phyloP scores from a whole-genome alignment of 2,888 invertebrate species.

The Sinodicranocentrus sp. region DNA sequence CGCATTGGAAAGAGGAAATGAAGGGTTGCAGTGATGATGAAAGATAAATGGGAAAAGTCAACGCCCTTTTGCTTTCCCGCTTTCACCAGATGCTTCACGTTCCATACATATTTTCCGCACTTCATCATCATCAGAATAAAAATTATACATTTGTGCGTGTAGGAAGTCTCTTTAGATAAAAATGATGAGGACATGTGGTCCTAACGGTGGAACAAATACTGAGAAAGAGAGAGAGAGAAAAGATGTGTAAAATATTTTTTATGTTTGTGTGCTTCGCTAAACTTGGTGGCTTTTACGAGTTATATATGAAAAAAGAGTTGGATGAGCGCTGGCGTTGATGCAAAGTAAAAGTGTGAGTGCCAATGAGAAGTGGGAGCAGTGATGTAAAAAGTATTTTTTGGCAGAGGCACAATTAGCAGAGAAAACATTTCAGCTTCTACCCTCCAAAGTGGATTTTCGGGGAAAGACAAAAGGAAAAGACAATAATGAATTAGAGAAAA shows the following conservation, averaged over 20 bases:
- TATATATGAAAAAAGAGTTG: too few relatives aligned
- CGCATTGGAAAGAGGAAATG: slow-evolving; percentile 38
- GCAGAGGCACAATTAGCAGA: slow-evolving; percentile 42
- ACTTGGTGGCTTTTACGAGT: too few relatives aligned
- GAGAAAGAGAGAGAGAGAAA: background rate
- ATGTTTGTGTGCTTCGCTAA: background rate
- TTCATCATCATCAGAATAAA: background rate
- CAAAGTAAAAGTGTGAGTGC: slow-evolving; percentile 43
- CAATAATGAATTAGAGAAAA: too few relatives aligned
- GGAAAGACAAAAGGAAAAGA: too few relatives aligned
- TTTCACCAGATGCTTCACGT: slow-evolving; percentile 48
- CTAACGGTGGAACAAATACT: slow-evolving; percentile 10
- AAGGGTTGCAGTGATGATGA: slow-evolving; percentile 49
- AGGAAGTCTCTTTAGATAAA: too few relatives aligned
- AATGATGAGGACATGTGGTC: too few relatives aligned
- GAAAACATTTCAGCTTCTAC: slow-evolving; percentile 3
- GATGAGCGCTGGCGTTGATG: slow-evolving; percentile 10
- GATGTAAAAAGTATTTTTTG: slow-evolving; percentile 28
- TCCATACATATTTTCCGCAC: slow-evolving; percentile 2
- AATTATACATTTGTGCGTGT: too few relatives aligned
- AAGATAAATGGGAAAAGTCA: slow-evolving; percentile 66
- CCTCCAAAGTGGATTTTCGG: background rate
- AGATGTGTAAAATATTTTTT: background rate
- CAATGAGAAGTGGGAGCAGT: slow-evolving; percentile 36
- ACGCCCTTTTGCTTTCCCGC: slow-evolving; percentile 52